phyloP scores from a whole-genome alignment of 2,888 invertebrate genomes.

The Eupeodes latifasciatus region DNA sequence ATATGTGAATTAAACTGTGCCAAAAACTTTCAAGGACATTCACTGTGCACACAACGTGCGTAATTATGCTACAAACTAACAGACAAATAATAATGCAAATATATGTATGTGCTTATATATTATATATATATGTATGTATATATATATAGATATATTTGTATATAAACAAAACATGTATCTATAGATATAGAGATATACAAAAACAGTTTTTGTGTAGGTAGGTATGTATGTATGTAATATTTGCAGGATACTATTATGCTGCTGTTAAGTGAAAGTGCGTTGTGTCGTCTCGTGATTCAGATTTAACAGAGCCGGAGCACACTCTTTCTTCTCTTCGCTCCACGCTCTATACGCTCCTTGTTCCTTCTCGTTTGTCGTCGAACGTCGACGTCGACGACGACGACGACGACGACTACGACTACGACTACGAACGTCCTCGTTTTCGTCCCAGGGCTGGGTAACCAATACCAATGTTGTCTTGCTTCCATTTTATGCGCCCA shows the following conservation, averaged over 20 bases:
- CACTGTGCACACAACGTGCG: conserved; percentile 77
- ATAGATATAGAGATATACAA: conserved; percentile 22
- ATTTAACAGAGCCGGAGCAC: conserved; percentile 73
- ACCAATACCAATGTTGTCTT: conserved; percentile 46
- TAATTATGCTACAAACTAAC: conserved; percentile 76
- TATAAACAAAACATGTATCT: not conserved
- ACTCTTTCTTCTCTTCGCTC: conserved; percentile 63
- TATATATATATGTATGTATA: too few relatives aligned
- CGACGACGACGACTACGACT: not conserved
- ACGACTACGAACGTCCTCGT: conserved; percentile 8
- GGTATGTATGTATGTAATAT: conserved; percentile 64
- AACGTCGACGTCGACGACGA: too few relatives aligned
- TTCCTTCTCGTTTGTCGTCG: not conserved
- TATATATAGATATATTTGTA: conserved; percentile 1
- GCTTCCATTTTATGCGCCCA: conserved; percentile 61
- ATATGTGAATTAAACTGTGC: conserved; percentile 81
- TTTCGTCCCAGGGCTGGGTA: not conserved
- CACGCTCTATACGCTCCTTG: not conserved
- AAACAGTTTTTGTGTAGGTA: conserved; percentile 58
- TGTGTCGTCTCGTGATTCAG: conserved; percentile 76
- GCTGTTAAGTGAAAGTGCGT: conserved; percentile 76
- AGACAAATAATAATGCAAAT: conserved; percentile 75
- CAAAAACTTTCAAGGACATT: conserved; percentile 84
- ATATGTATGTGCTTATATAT: conserved; percentile 1
- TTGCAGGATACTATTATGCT: conserved; percentile 76